These are phyloP conservation scores for Porites lobata DNA, from an alignment of 92 coral and sea anemone species.

Conservation along the genomic window DNA sequence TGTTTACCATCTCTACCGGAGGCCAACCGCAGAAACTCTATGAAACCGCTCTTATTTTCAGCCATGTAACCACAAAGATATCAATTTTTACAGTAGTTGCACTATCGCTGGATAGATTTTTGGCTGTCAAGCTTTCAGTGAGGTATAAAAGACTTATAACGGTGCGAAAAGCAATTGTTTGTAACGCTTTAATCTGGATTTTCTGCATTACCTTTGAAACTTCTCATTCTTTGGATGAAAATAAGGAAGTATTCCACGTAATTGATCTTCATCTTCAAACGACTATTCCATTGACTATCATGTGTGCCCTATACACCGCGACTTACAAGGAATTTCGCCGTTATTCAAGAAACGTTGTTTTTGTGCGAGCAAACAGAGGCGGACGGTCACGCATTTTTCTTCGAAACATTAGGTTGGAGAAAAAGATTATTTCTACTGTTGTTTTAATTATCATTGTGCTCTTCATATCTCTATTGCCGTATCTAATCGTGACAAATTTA, in stretches of 20 bases:
- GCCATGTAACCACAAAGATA: conserved; percentile 71
- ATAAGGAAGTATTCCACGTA: conserved; percentile 49
- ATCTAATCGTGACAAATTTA: conserved; percentile 51
- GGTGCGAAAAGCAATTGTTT: conserved; percentile 38
- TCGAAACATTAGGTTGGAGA: conserved; percentile 62
- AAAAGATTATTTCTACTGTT: conserved; percentile 64
- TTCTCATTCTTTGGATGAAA: conserved; percentile 37
- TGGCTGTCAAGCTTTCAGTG: conserved; percentile 69
- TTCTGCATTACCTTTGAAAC: conserved; percentile 64
- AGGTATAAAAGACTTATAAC: conserved; percentile 63
- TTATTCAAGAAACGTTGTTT: conserved; percentile 66
- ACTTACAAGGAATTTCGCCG: conserved; percentile 71
- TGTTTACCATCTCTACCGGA: conserved; percentile 49
- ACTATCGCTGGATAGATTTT: conserved; percentile 70
- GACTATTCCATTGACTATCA: conserved; percentile 55
- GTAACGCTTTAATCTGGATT: conserved; percentile 62
- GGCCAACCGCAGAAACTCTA: conserved; percentile 21
- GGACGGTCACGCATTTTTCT: conserved; percentile 17
- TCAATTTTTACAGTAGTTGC: conserved; percentile 76
- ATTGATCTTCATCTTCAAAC: conserved; percentile 80
- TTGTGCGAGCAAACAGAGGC: conserved; percentile 24
- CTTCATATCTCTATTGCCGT: conserved; percentile 66
- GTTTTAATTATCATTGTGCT: conserved; percentile 59
- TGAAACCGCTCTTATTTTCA: conserved; percentile 54
- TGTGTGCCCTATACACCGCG: conserved; percentile 52